These are phyloP conservation scores for Erythrolamprus reginae DNA, from an alignment of 2,113 vertebrate genomes.

Conservation along the genomic window DNA sequence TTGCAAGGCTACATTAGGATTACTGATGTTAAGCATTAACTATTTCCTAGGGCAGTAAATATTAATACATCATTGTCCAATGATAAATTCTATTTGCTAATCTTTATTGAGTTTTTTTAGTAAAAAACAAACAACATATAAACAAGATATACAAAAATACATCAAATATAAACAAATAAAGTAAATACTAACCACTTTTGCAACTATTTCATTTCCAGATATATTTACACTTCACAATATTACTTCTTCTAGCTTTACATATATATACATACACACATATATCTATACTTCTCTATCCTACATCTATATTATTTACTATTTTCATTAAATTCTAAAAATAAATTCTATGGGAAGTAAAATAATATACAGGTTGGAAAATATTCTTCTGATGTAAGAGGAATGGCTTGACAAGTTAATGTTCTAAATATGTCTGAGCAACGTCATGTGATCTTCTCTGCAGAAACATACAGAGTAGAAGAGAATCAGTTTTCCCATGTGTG, in stretches of 20 bases:
- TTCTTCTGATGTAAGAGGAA: not conserved
- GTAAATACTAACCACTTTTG: no score
- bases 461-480: not conserved
- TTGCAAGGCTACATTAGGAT: not conserved
- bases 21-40: not conserved
- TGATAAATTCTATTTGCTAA: not conserved
- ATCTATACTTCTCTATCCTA: no score
- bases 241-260: no score
- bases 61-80: not conserved
- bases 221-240: no score
- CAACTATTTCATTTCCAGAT: no score
- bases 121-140: no score
- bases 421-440: not conserved
- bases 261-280: no score
- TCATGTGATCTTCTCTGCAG: not conserved
- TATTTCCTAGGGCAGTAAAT: not conserved
- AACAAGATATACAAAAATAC: no score
- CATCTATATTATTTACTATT: no score
- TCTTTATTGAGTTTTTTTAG: no score
- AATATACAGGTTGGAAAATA: not conserved
- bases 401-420: not conserved
- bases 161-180: no score
- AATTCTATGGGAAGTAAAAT: not conserved
- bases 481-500: rapidly evolving
- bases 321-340: no score